phyloP scores from a whole-genome alignment of 2,797 vertebrate genomes.

The Pantherophis alleghaniensis region DNA sequence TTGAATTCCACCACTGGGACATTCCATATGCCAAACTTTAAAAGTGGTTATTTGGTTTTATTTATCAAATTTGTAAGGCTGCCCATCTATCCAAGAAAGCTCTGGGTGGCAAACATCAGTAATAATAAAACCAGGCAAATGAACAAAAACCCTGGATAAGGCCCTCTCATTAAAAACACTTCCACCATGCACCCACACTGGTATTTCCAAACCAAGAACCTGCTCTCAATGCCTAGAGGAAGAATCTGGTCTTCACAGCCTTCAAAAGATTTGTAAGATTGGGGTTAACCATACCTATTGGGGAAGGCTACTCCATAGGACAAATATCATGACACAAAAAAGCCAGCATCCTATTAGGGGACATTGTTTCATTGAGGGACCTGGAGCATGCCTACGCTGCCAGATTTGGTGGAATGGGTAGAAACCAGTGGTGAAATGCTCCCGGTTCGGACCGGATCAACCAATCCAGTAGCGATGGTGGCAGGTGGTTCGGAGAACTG shows the following conservation, averaged over 20 bases:
- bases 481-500: too few species aligned
- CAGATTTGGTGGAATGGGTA: neutral
- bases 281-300: neutral
- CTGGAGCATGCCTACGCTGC: neutral
- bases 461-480: too few species aligned
- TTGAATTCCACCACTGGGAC: too few species aligned
- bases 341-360: neutral
- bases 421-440: neutral
- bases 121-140: neutral
- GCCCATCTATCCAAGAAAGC: neutral
- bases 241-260: neutral
- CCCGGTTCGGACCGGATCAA: too few species aligned
- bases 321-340: neutral
- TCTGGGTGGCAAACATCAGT: neutral
- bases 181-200: neutral
- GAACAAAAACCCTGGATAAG: neutral
- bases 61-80: neutral
- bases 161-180: neutral
- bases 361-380: neutral
- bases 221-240: neutral
- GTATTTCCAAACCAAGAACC: neutral
- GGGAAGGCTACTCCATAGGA: neutral
- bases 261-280: neutral
- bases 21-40: neutral
- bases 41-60: neutral